Evolutionary conservation across 2,888 invertebrate species (phyloP).

Genomic region (Neocrepidodera transversa): DNA sequence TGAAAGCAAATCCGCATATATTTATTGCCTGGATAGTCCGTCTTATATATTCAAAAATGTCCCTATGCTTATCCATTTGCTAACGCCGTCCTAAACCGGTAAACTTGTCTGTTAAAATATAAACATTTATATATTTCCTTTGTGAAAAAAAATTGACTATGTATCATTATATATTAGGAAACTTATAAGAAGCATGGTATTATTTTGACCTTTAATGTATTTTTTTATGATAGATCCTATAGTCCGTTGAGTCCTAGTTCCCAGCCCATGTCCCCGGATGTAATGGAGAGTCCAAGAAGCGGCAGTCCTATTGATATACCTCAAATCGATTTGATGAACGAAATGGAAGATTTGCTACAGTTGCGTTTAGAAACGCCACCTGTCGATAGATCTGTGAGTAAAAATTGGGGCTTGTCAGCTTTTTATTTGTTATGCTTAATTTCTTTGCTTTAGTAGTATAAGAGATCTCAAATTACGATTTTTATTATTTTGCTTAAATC

Average conservation of each 20-base stretch:
- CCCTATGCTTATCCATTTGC: too few relatives aligned
- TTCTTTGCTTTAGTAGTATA: background rate
- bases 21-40: too few relatives aligned
- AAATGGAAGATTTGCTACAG: conserved; percentile 68
- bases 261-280: conserved; percentile 64
- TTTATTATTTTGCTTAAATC: too few relatives aligned
- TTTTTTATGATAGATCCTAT: conserved; percentile 52
- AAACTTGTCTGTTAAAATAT: too few relatives aligned
- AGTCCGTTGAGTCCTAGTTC: conserved; percentile 61
- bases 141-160: too few relatives aligned
- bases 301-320: conserved; percentile 60
- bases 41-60: too few relatives aligned
- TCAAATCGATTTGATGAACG: conserved; percentile 70
- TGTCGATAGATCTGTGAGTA: conserved; percentile 71
- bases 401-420: background rate
- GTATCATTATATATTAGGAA: too few relatives aligned
- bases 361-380: conserved; percentile 63
- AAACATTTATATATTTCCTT: too few relatives aligned
- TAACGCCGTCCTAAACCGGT: too few relatives aligned
- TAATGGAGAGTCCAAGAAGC: conserved; percentile 58
- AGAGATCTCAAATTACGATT: background rate
- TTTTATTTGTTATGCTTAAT: background rate
- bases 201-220: too few relatives aligned
- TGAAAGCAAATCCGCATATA: too few relatives aligned
- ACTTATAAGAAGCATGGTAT: too few relatives aligned